Evolutionary conservation across 2,113 vertebrate genomes (phyloP), one percentile per base, ranked within the genome.

Genomic region (Nycticebus coucang): DNA sequence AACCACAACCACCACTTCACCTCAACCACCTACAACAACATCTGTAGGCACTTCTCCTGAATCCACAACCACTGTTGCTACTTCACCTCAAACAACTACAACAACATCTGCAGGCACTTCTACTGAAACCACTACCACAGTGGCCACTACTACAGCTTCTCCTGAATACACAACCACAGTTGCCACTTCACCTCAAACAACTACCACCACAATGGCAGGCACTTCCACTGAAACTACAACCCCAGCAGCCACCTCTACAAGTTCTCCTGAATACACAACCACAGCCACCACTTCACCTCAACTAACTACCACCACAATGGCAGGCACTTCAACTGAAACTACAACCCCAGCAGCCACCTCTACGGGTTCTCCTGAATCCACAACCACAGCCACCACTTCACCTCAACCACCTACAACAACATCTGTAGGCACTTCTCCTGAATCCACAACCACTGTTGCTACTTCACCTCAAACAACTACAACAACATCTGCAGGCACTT

Each of bases 401-500:
- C n/a, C n/a, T n/a, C n/a, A n/a, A n/a, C n/a, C n/a, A n/a, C n/a
- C n/a, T n/a, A n/a, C n/a, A 26, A n/a, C 41, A 15, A 26, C 81
- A 15, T 2, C 82, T 18, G 0, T 26, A 28, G 7, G 37, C 28
- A 9, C 28, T 68, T 33, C 66, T 17, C 14, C 30, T n/a, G 13
- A 68, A 33, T 17, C 66, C 14, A 30, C 28, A 68, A 33, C 28
- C 12, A 64, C 13, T 13, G 3, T 13, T 0, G 33, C 0, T 28
- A 17, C 45, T 45, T 45, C 45, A 45, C 45, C 45, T 45, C 5
- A 62, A 68, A 0, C 21, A 6, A n/a, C 50, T 7, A 60, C 2
- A 3, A n/a, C 22, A 11, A 72, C 21, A 35, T 11, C 1, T 33
- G 15, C 55, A 2, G 2, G 4, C 3, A 19, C 37, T 30, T 3